These are phyloP conservation scores for Pyrochroa serraticornis DNA, from an alignment of 2,888 invertebrate genomes.

Conservation along the genomic window DNA sequence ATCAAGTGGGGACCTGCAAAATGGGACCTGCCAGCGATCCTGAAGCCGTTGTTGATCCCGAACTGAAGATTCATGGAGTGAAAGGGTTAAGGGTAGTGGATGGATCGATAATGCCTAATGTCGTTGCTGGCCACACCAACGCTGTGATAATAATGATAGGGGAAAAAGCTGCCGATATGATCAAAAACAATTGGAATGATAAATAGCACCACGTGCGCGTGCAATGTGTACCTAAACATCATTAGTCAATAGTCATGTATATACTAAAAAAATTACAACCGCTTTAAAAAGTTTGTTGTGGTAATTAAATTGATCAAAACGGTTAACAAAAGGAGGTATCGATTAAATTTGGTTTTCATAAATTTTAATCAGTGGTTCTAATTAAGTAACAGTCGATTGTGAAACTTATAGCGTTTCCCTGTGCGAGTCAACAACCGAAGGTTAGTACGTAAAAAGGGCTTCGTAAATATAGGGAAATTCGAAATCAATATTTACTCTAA, in stretches of 20 bases:
- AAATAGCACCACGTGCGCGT: background rate
- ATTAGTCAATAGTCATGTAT: background rate
- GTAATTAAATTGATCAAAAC: background rate
- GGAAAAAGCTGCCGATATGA: conserved; percentile 65
- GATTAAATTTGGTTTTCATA: background rate
- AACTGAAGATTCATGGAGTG: conserved; percentile 61
- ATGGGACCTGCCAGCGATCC: conserved; percentile 57
- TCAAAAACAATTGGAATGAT: conserved; percentile 57
- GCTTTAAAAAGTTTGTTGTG: background rate
- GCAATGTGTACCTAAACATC: background rate
- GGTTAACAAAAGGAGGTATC: too few species aligned
- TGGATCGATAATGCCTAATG: conserved; percentile 64
- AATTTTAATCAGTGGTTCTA: background rate
- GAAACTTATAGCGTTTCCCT: background rate
- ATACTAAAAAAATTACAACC: background rate
- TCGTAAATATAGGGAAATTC: background rate
- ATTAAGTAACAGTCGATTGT: background rate
- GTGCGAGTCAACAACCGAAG: background rate
- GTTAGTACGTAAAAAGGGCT: background rate
- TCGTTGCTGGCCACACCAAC: conserved; percentile 64
- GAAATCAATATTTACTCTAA: conserved; percentile 6
- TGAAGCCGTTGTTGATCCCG: conserved; percentile 59
- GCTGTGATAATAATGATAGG: conserved; percentile 65
- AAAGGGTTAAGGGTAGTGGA: conserved; percentile 63
- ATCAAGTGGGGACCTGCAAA: conserved; percentile 65